phyloP scores from a whole-genome alignment of 2,888 invertebrate genomes.

The Trachelus tabidus region DNA sequence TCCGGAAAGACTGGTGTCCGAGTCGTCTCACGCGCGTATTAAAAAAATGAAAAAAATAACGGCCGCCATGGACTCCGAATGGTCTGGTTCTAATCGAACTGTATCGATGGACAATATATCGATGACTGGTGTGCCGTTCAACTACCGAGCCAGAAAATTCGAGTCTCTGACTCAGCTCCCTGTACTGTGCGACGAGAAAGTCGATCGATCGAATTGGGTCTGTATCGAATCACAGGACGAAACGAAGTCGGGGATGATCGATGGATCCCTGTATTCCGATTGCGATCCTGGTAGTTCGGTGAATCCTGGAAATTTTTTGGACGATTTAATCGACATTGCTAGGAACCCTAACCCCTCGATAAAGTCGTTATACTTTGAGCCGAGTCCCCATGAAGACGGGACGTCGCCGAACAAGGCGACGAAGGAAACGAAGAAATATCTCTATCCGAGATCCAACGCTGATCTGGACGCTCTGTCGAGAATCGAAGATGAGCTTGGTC shows the following conservation, averaged over 20 bases:
- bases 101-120: not conserved
- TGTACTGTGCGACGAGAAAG: not conserved
- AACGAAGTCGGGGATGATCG: not conserved
- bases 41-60: conserved; percentile 38
- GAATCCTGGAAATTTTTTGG: conserved; percentile 5
- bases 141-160: conserved; percentile 2
- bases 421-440: conserved; percentile 5
- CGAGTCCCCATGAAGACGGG: conserved; percentile 23
- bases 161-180: conserved; percentile 9
- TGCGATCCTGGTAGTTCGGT: not conserved
- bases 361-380: conserved; percentile 42
- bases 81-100: conserved; percentile 19
- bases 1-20: conserved; percentile 23
- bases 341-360: conserved; percentile 40
- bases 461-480: conserved; percentile 35
- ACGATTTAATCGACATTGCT: conserved; percentile 37
- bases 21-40: conserved; percentile 33
- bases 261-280: not conserved
- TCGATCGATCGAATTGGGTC: not conserved
- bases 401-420: not conserved
- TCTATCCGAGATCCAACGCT: conserved; percentile 20
- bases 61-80: conserved; percentile 25
- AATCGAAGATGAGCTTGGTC: conserved; percentile 43
- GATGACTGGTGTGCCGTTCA: not conserved
- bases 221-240: not conserved